Conservation (phyloP, 2,113 vertebrate genomes). For the Todiramphus saurophagus region DNA sequence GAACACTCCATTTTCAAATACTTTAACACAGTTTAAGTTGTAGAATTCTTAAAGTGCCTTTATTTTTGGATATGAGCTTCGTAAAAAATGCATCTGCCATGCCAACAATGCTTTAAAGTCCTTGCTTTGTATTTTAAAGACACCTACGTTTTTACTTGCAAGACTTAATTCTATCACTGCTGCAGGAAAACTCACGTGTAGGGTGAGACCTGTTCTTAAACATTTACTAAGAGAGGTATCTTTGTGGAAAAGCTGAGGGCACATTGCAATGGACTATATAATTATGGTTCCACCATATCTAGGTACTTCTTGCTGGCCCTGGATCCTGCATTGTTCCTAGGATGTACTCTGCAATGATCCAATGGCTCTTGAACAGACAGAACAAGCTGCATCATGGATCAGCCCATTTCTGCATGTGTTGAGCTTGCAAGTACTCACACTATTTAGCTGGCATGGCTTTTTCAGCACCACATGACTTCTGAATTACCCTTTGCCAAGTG, state of each 20-base stretch:
- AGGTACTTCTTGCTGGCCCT: neutral
- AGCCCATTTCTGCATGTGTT: neutral
- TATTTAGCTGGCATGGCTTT: neutral
- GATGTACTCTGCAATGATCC: neutral
- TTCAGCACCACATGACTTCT: neutral
- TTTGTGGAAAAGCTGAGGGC: neutral
- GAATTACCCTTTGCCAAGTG: neutral
- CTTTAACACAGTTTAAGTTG: neutral
- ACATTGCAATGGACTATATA: neutral
- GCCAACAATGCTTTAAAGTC: neutral
- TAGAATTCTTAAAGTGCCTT: neutral
- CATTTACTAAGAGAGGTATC: neutral
- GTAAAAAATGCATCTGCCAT: conserved; percentile 1
- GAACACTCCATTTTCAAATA: neutral
- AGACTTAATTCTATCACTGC: neutral
- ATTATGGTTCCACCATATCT: neutral
- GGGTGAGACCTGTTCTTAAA: neutral
- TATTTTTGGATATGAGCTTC: neutral
- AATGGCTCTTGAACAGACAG: neutral
- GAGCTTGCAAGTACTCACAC: neutral
- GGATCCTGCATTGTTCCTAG: neutral
- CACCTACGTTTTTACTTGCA: neutral
- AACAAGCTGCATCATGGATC: neutral
- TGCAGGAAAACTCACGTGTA: neutral
- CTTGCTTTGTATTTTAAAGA: neutral